Evolutionary conservation across 2,113 vertebrate genomes (phyloP).

Genomic region (Catharus fuscescens): DNA sequence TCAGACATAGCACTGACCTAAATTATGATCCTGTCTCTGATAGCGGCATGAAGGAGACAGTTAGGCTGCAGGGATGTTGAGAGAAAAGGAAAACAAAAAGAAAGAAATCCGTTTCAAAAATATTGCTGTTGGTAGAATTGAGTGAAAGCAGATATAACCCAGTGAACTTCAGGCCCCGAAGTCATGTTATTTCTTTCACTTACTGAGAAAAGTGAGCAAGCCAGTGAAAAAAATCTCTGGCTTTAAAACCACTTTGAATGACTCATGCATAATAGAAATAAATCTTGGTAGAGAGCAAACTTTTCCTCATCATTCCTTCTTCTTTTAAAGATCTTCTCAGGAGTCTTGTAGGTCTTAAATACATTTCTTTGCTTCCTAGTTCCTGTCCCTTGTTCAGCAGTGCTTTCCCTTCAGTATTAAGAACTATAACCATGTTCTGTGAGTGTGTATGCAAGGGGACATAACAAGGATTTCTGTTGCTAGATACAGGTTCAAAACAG

Average conservation of each 20-base stretch:
- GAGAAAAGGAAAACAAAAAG: not conserved
- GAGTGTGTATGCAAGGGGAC: not conserved
- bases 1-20: not conserved
- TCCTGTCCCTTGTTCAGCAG: not conserved
- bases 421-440: not conserved
- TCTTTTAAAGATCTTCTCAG: not conserved
- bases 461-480: not conserved
- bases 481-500: not conserved
- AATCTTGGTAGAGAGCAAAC: not conserved
- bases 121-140: not conserved
- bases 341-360: not conserved
- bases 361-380: not conserved
- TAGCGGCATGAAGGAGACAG: not conserved
- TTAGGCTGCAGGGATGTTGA: slow-evolving; percentile 1
- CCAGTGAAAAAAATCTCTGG: not conserved
- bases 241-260: not conserved
- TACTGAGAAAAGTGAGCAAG: not conserved
- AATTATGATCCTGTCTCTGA: slow-evolving; percentile 14
- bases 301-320: not conserved
- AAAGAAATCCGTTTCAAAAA: slow-evolving; percentile 5
- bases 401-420: not conserved
- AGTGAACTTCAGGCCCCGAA: slow-evolving; percentile 31
- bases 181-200: not conserved
- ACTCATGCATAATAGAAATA: not conserved
- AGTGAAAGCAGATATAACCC: slow-evolving; percentile 29